Conservation (phyloP, 2,113 vertebrate genomes). For the Brachyhypopomus occidentalis region DNA sequence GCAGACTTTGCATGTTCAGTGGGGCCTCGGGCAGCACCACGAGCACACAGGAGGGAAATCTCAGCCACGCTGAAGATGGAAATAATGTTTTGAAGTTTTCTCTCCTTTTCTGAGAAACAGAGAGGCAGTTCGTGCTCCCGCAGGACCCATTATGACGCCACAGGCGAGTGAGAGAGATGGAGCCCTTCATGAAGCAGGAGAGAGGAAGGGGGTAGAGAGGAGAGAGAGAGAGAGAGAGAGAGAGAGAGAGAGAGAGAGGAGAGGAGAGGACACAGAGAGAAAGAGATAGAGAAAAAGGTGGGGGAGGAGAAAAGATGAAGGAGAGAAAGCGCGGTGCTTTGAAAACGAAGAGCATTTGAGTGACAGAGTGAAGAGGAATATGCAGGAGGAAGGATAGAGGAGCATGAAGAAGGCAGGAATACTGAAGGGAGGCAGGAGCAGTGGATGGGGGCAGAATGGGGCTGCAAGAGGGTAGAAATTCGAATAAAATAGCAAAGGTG, state of each 20-base stretch:
- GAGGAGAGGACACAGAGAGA: background rate
- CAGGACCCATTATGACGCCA: slow-evolving; percentile 71
- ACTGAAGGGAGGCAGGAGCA: too few species aligned
- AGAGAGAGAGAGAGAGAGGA: slow-evolving; percentile 48
- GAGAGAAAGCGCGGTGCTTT: background rate
- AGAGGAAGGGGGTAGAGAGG: slow-evolving; percentile 52
- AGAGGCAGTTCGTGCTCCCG: slow-evolving; percentile 60
- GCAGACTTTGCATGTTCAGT: slow-evolving; percentile 71
- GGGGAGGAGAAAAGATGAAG: slow-evolving; percentile 4
- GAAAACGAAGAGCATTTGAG: background rate
- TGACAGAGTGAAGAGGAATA: background rate
- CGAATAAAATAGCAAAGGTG: too few species aligned
- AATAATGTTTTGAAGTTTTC: slow-evolving; percentile 72
- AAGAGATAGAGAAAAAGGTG: background rate
- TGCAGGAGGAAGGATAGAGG: background rate
- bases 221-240: slow-evolving; percentile 36
- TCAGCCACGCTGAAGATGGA: slow-evolving; percentile 65
- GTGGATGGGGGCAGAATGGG: too few species aligned
- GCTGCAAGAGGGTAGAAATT: too few species aligned
- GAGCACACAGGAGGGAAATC: slow-evolving; percentile 68
- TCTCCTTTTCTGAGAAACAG: slow-evolving; percentile 42
- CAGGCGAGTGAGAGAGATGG: slow-evolving; percentile 68
- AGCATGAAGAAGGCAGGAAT: background rate
- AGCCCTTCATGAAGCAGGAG: slow-evolving; percentile 65
- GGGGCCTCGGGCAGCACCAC: slow-evolving; percentile 70